phyloP scores from a whole-genome alignment of 2,888 invertebrate genomes.

The Dendrolimus houi region DNA sequence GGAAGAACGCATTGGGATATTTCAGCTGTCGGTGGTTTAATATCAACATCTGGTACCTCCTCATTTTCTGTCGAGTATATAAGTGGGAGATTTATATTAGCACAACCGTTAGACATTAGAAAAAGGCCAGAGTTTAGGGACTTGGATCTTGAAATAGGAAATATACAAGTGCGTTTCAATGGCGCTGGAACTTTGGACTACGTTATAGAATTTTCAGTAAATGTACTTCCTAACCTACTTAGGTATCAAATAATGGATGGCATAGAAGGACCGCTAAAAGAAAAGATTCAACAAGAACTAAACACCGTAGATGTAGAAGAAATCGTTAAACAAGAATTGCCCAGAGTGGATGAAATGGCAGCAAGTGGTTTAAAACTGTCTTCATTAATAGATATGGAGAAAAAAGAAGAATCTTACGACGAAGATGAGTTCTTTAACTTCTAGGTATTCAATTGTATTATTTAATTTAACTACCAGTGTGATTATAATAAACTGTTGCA shows the following conservation, averaged over 20 bases:
- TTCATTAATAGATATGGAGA: slow-evolving; percentile 31
- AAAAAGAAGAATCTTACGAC: slow-evolving; percentile 35
- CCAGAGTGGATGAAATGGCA: slow-evolving; percentile 79
- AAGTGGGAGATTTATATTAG: slow-evolving; percentile 80
- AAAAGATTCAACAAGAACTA: slow-evolving; percentile 83
- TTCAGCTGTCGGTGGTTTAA: slow-evolving; percentile 80
- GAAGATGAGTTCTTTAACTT: slow-evolving; percentile 70
- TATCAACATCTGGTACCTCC: slow-evolving; percentile 83
- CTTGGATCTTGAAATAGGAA: slow-evolving; percentile 87
- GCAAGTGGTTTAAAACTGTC: slow-evolving; percentile 62
- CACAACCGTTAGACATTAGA: slow-evolving; percentile 86
- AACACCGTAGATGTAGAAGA: slow-evolving; percentile 85
- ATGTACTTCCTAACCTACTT: slow-evolving; percentile 88
- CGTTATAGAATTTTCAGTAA: slow-evolving; percentile 85
- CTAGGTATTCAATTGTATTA: slow-evolving; percentile 16
- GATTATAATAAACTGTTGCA: too few species aligned
- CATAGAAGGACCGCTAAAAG: slow-evolving; percentile 85
- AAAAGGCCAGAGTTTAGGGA: slow-evolving; percentile 83
- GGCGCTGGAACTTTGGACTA: slow-evolving; percentile 94
- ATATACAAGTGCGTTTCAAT: slow-evolving; percentile 88
- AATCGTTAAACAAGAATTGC: slow-evolving; percentile 81
- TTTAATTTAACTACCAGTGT: too few species aligned
- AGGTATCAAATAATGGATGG: slow-evolving; percentile 93
- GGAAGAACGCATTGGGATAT: slow-evolving; percentile 89
- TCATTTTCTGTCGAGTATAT: slow-evolving; percentile 89